Conservation (phyloP, 2,113 vertebrate genomes). For the Larimichthys polyactis region DNA sequence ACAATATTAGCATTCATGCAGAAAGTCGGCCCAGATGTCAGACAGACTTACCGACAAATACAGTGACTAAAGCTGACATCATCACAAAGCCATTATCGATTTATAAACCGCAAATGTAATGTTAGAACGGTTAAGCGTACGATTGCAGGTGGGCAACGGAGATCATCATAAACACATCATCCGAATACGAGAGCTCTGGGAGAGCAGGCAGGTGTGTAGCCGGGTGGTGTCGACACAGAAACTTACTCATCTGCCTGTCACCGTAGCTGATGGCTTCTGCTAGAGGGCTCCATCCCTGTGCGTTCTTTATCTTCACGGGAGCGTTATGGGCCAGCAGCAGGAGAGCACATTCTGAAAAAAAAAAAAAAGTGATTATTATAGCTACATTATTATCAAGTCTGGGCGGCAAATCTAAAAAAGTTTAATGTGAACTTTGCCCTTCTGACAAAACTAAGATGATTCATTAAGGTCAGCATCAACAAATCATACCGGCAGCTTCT, state of each 20-base stretch:
- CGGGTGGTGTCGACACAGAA: not conserved
- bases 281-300: conserved; percentile 99
- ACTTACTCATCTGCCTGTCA: conserved; percentile 99
- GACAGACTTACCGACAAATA: not conserved
- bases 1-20: conserved; percentile 25
- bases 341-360: conserved; percentile 94
- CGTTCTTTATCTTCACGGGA: conserved; percentile 99
- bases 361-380: not conserved
- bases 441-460: not conserved
- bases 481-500: not conserved
- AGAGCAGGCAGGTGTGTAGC: not conserved
- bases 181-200: not conserved
- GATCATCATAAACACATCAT: not conserved
- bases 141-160: conserved; percentile 15
- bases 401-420: not conserved
- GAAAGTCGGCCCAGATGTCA: conserved; percentile 10
- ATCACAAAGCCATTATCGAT: not conserved
- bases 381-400: not conserved
- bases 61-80: conserved; percentile 5
- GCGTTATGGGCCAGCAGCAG: conserved; percentile 98
- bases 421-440: not conserved
- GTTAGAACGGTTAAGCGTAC: conserved; percentile 3
- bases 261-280: conserved; percentile 99
- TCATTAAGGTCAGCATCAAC: not conserved
- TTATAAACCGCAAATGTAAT: not conserved